Evolutionary conservation across 1,140 invertebrate genomes (phyloP), one percentile per base, ranked within the genome.

Genomic region (Panulirus ornatus): DNA sequence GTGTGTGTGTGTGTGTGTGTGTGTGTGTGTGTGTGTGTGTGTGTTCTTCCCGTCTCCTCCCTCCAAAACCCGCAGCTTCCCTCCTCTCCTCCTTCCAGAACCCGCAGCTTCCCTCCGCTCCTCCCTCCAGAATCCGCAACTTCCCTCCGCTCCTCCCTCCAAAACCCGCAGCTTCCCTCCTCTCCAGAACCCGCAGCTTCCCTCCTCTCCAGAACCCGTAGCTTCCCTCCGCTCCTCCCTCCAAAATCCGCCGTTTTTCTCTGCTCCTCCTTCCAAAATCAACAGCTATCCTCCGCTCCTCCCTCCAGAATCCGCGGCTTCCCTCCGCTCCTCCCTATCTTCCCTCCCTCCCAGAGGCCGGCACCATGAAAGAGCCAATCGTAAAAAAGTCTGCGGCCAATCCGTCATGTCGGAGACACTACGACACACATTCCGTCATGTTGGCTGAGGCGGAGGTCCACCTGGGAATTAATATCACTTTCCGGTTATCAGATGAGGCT

Each of bases 371-470:
- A 71, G 66, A 34, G 27, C 2, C 63, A 19, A 36, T 47, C 82
- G 30, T 71, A 84, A 84, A 83, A 70, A 84, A 71, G 66, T 38
- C n/a, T 40, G 6, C 19, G 42, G 40, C 16, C 66, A n/a, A 44
- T 84, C 82, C n/a, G 63, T 44, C 36, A 71, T 22, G 40, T n/a
- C n/a, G 40, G 63, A 84, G 82, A 84, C 82, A 84, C 16, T n/a
- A n/a, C 63, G 63, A 71, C 63, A 71, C 63, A 84, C 82, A 34
- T 84, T 84, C 82, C 40, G 82, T 84, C 63, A 84, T 84, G 82
- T 84, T 47, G 40, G 82, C n/a, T 66, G 9, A 36, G 30, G 73
- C 73, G 11, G 11, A 38, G 51, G 51, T 66, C 27, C 63, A 16
- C 58, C 36, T 38, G 73, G 73, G 73, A 42, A 76, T 76, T 76